phyloP scores from a whole-genome alignment of 2,113 vertebrate genomes.

The Megaceryle maxima region DNA sequence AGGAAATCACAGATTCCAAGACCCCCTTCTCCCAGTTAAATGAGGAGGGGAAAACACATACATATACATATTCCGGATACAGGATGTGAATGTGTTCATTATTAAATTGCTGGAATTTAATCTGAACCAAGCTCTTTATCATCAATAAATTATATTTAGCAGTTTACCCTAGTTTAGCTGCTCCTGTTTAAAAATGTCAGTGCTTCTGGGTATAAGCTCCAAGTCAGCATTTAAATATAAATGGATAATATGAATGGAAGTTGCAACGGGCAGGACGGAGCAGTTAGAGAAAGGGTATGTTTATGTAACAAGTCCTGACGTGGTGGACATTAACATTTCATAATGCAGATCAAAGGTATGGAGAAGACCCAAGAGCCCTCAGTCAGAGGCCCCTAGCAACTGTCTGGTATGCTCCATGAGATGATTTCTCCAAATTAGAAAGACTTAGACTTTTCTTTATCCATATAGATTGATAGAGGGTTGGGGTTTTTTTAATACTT shows the following conservation, averaged over 20 bases:
- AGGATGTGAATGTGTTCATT: conserved; percentile 61
- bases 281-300: conserved; percentile 59
- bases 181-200: conserved; percentile 67
- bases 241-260: conserved; percentile 56
- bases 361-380: conserved; percentile 69
- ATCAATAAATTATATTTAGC: conserved; percentile 69
- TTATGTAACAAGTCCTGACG: conserved; percentile 63
- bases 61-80: conserved; percentile 58
- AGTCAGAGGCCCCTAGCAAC: conserved; percentile 67
- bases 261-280: conserved; percentile 29
- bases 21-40: conserved; percentile 49
- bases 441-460: conserved; percentile 51
- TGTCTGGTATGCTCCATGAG: conserved; percentile 50
- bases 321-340: conserved; percentile 78
- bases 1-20: conserved; percentile 68
- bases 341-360: conserved; percentile 75
- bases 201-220: conserved; percentile 65
- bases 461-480: neutral
- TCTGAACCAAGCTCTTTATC: conserved; percentile 64
- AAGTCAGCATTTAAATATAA: conserved; percentile 63
- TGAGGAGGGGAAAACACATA: conserved; percentile 39
- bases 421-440: conserved; percentile 71
- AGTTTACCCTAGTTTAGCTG: conserved; percentile 62
- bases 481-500: neutral
- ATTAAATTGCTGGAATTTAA: conserved; percentile 72